These are phyloP conservation scores for Jordanella pulchra DNA, from an alignment of 2,797 vertebrate genomes.

Conservation along the genomic window DNA sequence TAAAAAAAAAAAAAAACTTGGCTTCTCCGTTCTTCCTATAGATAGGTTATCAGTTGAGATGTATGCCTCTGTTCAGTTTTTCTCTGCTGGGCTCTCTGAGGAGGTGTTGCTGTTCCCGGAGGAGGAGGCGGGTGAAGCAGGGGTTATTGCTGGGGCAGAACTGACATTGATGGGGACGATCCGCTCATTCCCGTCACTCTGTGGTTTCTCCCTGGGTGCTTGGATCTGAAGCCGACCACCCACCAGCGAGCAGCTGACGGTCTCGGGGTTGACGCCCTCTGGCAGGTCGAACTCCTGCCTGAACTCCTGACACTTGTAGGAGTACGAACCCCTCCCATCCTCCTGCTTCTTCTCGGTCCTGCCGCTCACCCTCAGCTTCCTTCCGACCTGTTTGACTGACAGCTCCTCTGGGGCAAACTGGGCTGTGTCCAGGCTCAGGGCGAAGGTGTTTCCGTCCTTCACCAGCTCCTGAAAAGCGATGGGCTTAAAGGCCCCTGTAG, in stretches of 20 bases:
- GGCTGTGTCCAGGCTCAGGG: slow-evolving; percentile 79
- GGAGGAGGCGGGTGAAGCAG: not conserved
- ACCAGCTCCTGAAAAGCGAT: slow-evolving; percentile 70
- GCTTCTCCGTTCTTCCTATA: not conserved
- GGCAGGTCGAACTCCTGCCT: slow-evolving; percentile 84
- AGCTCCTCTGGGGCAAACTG: slow-evolving; percentile 81
- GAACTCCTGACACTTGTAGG: slow-evolving; percentile 84
- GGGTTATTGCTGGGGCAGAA: slow-evolving; percentile 46
- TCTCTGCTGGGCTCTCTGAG: slow-evolving; percentile 31
- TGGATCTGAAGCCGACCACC: slow-evolving; percentile 83
- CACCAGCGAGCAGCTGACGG: slow-evolving; percentile 81
- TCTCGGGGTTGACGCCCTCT: slow-evolving; percentile 73
- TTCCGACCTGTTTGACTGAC: slow-evolving; percentile 73
- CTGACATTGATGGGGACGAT: slow-evolving; percentile 75
- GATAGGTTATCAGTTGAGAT: not conserved
- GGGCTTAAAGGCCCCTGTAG: slow-evolving; percentile 57
- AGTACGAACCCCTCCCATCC: slow-evolving; percentile 80
- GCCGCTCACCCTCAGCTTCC: slow-evolving; percentile 75
- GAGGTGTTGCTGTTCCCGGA: not conserved
- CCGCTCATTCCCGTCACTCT: slow-evolving; percentile 66
- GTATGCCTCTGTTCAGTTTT: slow-evolving; percentile 27
- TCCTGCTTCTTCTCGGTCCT: slow-evolving; percentile 75
- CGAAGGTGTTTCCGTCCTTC: slow-evolving; percentile 58
- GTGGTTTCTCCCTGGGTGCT: slow-evolving; percentile 53
- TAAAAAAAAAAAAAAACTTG: not conserved